Evolutionary conservation across 2,797 vertebrate species (phyloP).

Genomic region (Malurus splendens): DNA sequence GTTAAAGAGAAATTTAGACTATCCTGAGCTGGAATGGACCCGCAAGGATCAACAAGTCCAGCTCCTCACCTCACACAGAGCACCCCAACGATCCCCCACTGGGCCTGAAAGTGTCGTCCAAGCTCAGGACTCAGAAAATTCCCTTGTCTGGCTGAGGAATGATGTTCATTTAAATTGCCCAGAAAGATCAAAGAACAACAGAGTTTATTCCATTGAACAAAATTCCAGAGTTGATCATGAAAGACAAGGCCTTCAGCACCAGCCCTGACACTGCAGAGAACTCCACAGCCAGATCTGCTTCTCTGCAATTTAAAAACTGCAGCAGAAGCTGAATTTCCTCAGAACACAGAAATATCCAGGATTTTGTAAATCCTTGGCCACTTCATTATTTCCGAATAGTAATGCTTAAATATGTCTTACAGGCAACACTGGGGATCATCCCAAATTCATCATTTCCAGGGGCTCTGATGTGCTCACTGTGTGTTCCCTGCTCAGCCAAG

Average conservation of each 20-base stretch:
- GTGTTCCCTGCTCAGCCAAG: not conserved
- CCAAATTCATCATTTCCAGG: not conserved
- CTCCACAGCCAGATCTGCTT: not conserved
- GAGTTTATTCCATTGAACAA: not conserved
- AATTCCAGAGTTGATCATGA: not conserved
- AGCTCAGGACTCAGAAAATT: not conserved
- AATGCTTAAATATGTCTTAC: not conserved
- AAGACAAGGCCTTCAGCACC: not conserved
- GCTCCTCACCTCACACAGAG: too few species aligned
- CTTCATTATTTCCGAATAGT: not conserved
- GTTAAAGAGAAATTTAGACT: not conserved
- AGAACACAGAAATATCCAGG: accelerated
- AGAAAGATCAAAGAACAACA: not conserved
- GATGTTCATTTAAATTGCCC: not conserved
- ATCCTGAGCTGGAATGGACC: not conserved
- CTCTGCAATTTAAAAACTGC: not conserved
- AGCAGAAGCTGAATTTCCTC: not conserved
- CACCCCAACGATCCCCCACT: not conserved
- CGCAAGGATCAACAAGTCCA: not conserved
- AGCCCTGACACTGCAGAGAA: not conserved
- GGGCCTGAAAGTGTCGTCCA: accelerated
- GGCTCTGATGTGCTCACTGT: not conserved
- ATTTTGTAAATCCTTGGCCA: not conserved
- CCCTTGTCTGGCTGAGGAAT: not conserved
- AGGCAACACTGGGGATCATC: not conserved